Percentiles rank a stretch among this genome's conserved stretches.
Evolutionary conservation across 1,140 invertebrate genomes (phyloP).

Genomic region (Zaprionus africanus): DNA sequence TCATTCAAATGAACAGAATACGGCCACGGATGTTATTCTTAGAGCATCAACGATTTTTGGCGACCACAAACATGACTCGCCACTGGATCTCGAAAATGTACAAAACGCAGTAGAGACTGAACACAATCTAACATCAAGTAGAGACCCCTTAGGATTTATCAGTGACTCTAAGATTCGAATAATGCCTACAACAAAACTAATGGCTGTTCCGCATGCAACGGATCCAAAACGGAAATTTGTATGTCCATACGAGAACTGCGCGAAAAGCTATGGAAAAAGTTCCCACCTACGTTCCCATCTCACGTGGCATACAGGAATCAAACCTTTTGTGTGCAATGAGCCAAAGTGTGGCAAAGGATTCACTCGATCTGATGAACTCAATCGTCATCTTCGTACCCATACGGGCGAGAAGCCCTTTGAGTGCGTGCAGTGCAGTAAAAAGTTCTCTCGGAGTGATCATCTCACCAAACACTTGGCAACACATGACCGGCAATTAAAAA

Average conservation of each 20-base stretch:
- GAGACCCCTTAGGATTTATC: slow-evolving; percentile 41
- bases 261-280: slow-evolving; percentile 82
- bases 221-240: slow-evolving; percentile 78
- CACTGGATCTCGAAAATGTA: slow-evolving; percentile 69
- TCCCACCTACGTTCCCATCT: slow-evolving; percentile 81
- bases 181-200: slow-evolving; percentile 70
- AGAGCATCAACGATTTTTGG: slow-evolving; percentile 64
- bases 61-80: slow-evolving; percentile 52
- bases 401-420: slow-evolving; percentile 92
- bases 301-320: slow-evolving; percentile 84
- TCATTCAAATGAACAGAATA: slow-evolving; percentile 49
- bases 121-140: slow-evolving; percentile 45
- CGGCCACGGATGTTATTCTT: slow-evolving; percentile 55
- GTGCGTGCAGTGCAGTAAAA: slow-evolving; percentile 90
- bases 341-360: slow-evolving; percentile 86
- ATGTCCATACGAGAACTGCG: slow-evolving; percentile 79
- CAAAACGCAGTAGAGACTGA: slow-evolving; percentile 70
- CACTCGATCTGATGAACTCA: slow-evolving; percentile 82
- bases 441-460: slow-evolving; percentile 94
- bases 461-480: slow-evolving; percentile 89
- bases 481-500: slow-evolving; percentile 68
- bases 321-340: slow-evolving; percentile 86
- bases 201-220: slow-evolving; percentile 65
- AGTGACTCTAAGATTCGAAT: slow-evolving; percentile 64
- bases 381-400: slow-evolving; percentile 87